phyloP scores from a whole-genome alignment of 2,888 invertebrate species.

The Drosophila prolongata region DNA sequence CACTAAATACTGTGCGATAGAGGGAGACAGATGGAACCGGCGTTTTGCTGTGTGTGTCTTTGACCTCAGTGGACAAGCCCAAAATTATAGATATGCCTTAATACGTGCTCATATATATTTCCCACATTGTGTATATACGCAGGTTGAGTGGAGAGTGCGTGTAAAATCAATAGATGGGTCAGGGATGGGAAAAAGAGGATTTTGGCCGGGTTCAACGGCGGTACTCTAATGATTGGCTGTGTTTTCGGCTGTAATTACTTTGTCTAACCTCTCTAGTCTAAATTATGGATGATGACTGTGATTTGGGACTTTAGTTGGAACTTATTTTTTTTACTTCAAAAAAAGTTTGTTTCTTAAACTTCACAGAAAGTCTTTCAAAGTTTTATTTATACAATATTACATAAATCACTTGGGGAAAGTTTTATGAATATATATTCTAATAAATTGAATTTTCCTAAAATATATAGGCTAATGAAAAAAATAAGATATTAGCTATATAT shows the following conservation, averaged over 20 bases:
- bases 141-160: constrained; percentile 32
- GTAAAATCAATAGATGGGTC: constrained; percentile 37
- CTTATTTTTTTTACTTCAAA: background rate
- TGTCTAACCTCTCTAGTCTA: constrained; percentile 17
- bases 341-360: background rate
- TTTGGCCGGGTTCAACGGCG: background rate
- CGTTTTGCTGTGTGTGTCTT: constrained; percentile 39
- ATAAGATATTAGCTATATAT: no score
- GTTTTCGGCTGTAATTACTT: constrained; percentile 24
- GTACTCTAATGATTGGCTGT: constrained; percentile 24
- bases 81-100: constrained; percentile 35
- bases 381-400: no score
- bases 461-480: no score
- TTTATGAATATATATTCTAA: no score
- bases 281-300: constrained; percentile 39
- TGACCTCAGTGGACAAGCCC: constrained; percentile 54
- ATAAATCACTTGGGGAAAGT: background rate
- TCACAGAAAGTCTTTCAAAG: background rate
- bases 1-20: background rate
- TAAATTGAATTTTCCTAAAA: no score
- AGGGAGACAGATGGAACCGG: constrained; percentile 15
- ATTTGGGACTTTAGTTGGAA: background rate
- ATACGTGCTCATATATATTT: background rate
- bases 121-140: background rate
- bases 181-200: constrained; percentile 11